Conservation (phyloP, 2,888 invertebrate species). For the Scaptodrosophila latifasciaeformis region DNA sequence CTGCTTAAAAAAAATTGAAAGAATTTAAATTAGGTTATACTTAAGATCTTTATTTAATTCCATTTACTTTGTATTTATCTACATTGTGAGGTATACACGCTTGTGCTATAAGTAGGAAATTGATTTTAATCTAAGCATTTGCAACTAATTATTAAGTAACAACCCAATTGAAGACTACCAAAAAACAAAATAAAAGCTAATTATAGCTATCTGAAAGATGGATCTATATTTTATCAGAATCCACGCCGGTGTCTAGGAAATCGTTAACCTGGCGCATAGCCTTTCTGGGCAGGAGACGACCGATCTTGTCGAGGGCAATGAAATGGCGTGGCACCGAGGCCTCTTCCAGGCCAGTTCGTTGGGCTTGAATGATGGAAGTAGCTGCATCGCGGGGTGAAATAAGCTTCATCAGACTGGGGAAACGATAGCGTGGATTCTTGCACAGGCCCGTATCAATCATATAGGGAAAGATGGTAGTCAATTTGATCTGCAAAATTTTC, state of each 20-base stretch:
- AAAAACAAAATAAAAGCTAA: too few species aligned
- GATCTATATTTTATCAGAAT: constrained; percentile 75
- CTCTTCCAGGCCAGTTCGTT: constrained; percentile 79
- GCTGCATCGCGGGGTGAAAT: constrained; percentile 81
- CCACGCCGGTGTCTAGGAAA: constrained; percentile 81
- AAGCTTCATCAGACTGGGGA: constrained; percentile 80
- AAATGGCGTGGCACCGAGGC: constrained; percentile 80
- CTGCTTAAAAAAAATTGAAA: too few species aligned
- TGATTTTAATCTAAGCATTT: too few species aligned
- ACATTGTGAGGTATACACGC: too few species aligned
- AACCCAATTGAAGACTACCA: too few species aligned
- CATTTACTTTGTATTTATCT: background rate
- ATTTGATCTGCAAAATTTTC: constrained; percentile 80
- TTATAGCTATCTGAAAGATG: background rate
- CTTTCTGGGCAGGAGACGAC: constrained; percentile 77
- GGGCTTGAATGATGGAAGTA: constrained; percentile 80
- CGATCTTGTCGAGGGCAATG: constrained; percentile 66
- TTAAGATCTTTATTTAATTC: background rate
- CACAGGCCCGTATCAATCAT: constrained; percentile 92
- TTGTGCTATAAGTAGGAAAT: too few species aligned
- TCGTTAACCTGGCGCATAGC: constrained; percentile 78
- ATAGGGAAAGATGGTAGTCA: constrained; percentile 90
- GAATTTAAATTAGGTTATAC: too few species aligned
- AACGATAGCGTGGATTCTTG: constrained; percentile 84
- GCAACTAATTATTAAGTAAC: too few species aligned